Evolutionary conservation across 2,888 invertebrate species (phyloP), one percentile per base, ranked within the genome.

Genomic region (Agelastica alni): DNA sequence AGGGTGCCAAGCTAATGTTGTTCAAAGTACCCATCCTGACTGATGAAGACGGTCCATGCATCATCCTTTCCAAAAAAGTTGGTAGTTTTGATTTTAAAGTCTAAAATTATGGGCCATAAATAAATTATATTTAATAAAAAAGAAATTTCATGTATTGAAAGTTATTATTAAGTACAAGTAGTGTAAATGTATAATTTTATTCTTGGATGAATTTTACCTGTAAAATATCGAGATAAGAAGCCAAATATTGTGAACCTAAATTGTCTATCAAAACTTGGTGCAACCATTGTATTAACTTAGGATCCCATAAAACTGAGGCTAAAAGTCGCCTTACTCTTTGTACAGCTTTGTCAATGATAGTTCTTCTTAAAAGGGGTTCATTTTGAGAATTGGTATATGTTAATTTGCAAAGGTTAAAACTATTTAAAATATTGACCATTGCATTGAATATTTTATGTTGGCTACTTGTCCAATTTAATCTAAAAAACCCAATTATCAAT

Each of bases 221-320:
- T 60, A 92, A 74, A 42, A 90, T 86, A 68, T 92, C 91, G 12
- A 91, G 78, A 74, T 92, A 92, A 4, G 85, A 83, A 1, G 85
- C 83, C 62, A 91, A 79, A 70, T 88, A 87, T 3, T 81, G 79
- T 12, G 81, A 79, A 43, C 83, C 85, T 37, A 91, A 75, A 66
- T 83, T 78, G 58, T 91, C 89, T 62, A 90, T 80, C 4, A 92
- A 72, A 6, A 87, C 72, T 32, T 81, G 78, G 73, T 93, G 91
- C 22, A 93, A 73, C 93, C 93, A 93, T 62, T 90, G 88, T 0
- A 85, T 82, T 16, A 88, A 75, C 60, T 85, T 83, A 16, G 81
- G 73, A 63, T 91, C 89, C 91, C 91, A 92, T n/a, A 81, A 79
- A 6, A 87, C 80, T 2, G 83, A 81, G 0, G 87, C 85, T 58